phyloP scores from a whole-genome alignment of 2,888 invertebrate genomes.

The Megastigmus dorsalis region DNA sequence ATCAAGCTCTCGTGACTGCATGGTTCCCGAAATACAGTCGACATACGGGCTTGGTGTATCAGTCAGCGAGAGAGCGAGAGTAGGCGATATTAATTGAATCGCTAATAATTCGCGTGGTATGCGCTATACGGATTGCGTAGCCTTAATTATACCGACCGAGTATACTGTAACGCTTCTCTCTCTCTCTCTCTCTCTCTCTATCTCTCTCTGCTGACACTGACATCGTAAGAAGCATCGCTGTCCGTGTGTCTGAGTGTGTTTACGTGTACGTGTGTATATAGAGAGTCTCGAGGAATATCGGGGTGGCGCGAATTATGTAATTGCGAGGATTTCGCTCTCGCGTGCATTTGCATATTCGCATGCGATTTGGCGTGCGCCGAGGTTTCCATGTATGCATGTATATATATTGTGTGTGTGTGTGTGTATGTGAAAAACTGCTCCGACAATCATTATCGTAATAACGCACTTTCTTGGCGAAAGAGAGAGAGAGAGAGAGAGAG shows the following conservation, averaged over 20 bases:
- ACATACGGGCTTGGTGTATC: no score
- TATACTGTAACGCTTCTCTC: no score
- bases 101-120: conserved; percentile 20
- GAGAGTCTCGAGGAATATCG: no score
- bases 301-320: conserved; percentile 18
- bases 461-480: not conserved
- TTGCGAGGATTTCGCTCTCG: conserved; percentile 1
- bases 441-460: conserved; percentile 8
- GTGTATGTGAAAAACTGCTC: not conserved
- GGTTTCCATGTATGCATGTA: no score
- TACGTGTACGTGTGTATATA: not conserved
- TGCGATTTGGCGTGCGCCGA: conserved; percentile 6
- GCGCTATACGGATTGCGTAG: not conserved
- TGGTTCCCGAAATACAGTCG: no score
- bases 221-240: conserved; percentile 19
- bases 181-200: no score
- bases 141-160: conserved; percentile 26
- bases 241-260: no score
- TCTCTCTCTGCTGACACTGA: conserved; percentile 5
- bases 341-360: conserved; percentile 29
- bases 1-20: no score
- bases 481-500: no score
- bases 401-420: not conserved
- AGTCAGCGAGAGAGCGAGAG: no score
- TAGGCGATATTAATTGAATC: conserved; percentile 22